Evolutionary conservation across 2,888 invertebrate genomes (phyloP), one percentile per base, ranked within the genome.

Genomic region (Lysandra bellargus): DNA sequence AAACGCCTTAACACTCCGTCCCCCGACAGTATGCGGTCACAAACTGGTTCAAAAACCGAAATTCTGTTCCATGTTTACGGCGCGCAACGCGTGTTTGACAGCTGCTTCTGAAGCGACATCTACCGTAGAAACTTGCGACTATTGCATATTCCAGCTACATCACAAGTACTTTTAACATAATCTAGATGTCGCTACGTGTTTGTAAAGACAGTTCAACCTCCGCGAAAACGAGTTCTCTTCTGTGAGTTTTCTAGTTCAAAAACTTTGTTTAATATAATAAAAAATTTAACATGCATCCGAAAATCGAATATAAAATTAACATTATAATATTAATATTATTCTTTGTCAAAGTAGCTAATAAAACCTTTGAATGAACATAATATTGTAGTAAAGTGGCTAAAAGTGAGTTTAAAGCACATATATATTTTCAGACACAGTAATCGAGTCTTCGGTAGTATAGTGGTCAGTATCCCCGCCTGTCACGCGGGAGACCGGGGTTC

Each of bases 401-500:
- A 40, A 6, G 40, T 40, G 0, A 40, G 40, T 40, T 0, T 6
- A 1, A 40, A 0, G 1, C 5, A 40, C 1, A 40, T 40, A 40
- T 6, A 40, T 40, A 40, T 40, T 40, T 40, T 40, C 6, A 40
- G n/a, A n/a, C n/a, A n/a, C n/a, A n/a, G 1, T 6, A 1, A 6
- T 6, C 37, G 0, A 77, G 74, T 93, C 93, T 91, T 93, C 94
- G 94, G 94, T 95, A 95, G 94, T 95, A 94, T 95, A 95, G 94
- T 95, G 95, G 94, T 94, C 82, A 95, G 95, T 94, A 95, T 95
- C 94, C 94, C 95, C 94, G 95, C 95, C 94, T 95, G 94, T 95
- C 94, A 94, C 94, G 94, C 94, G 95, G 94, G 95, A 95, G 95
- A 95, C 95, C 94, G 93, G 94, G 95, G 95, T 95, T 95, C 95